Conservation (phyloP, 2,113 vertebrate species). For the Asarcornis scutulata region DNA sequence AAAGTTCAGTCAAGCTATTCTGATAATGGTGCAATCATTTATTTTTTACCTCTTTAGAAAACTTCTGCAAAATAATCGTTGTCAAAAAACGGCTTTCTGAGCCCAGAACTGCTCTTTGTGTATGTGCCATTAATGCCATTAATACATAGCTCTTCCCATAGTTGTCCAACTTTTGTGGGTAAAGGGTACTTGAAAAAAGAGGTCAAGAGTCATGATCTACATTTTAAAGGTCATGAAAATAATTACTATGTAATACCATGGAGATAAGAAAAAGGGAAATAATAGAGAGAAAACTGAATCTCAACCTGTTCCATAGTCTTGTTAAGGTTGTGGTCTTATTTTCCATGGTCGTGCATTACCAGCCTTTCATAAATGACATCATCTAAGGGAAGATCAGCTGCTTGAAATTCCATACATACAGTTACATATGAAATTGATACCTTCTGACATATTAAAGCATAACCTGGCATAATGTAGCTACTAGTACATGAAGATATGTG, state of each 20-base stretch:
- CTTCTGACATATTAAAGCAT: not conserved
- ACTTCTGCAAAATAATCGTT: not conserved
- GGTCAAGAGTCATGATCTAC: not conserved
- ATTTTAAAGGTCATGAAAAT: not conserved
- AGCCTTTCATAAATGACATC: not conserved
- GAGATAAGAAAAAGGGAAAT: not conserved
- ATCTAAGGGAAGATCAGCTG: not conserved
- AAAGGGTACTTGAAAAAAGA: not conserved
- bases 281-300: not conserved
- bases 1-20: not conserved
- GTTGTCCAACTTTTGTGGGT: not conserved
- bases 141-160: not conserved
- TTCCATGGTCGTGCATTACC: not conserved
- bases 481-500: not conserved
- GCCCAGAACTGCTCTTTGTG: not conserved
- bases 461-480: not conserved
- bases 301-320: not conserved
- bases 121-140: not conserved
- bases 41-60: not conserved
- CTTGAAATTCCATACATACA: not conserved
- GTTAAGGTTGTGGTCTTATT: not conserved
- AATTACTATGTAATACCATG: not conserved
- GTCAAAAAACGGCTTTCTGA: not conserved
- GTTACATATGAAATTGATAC: not conserved
- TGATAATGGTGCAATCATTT: not conserved